phyloP scores from a whole-genome alignment of 1,140 invertebrate species.

The Ganaspis sp. region DNA sequence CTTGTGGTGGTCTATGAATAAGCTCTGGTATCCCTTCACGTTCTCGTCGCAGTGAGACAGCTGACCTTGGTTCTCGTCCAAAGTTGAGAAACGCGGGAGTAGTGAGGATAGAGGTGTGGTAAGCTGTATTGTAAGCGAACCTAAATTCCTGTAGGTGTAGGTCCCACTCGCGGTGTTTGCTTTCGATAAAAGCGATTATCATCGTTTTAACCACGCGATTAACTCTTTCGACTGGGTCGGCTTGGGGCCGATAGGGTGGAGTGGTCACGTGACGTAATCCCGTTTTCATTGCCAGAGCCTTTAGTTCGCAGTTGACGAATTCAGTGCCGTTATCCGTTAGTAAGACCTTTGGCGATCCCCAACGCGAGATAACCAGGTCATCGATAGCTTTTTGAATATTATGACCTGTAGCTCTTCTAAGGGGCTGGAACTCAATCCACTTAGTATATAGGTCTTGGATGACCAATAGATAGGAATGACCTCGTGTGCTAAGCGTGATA shows the following conservation, averaged over 20 bases:
- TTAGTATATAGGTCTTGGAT: neutral
- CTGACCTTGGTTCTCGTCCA: neutral
- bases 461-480: too few species aligned
- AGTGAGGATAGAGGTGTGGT: conserved; percentile 6
- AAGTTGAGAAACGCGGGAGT: conserved; percentile 37
- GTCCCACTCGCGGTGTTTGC: conserved; percentile 66
- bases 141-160: conserved; percentile 54
- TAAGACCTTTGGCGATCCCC: neutral
- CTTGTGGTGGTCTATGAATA: too few species aligned
- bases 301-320: neutral
- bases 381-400: neutral
- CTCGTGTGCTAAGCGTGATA: too few species aligned
- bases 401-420: neutral
- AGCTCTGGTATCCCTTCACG: too few species aligned
- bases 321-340: neutral
- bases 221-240: conserved; percentile 40
- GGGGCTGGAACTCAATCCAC: neutral
- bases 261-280: conserved; percentile 27
- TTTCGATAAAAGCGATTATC: conserved; percentile 53
- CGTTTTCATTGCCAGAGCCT: neutral
- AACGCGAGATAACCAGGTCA: neutral
- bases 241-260: conserved; percentile 35
- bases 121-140: conserved; percentile 52
- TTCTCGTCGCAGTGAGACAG: too few species aligned
- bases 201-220: conserved; percentile 39